Percentiles rank a stretch among this genome's conserved stretches.
phyloP scores from a whole-genome alignment of 2,797 vertebrate genomes.

The Tarsius wallacei region DNA sequence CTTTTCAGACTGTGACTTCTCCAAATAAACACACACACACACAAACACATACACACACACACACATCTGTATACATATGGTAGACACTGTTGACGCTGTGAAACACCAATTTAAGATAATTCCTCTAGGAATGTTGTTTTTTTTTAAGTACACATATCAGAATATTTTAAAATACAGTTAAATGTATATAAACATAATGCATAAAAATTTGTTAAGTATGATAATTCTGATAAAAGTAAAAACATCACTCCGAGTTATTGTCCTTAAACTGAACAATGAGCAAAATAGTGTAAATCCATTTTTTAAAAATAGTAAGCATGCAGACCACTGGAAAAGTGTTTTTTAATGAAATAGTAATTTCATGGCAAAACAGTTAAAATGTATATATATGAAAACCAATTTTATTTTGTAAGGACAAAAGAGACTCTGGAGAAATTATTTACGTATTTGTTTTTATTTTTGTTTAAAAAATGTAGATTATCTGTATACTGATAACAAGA shows the following conservation, averaged over 20 bases:
- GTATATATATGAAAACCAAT: background rate
- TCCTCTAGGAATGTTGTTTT: background rate
- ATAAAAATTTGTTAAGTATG: background rate
- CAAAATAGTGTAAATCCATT: background rate
- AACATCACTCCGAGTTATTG: background rate
- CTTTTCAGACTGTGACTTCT: background rate
- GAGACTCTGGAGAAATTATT: background rate
- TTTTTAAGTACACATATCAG: background rate
- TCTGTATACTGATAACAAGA: background rate
- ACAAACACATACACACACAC: background rate
- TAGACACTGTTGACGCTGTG: background rate
- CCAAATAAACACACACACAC: background rate
- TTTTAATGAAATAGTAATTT: background rate
- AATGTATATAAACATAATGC: background rate
- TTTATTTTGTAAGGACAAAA: constrained; percentile 56
- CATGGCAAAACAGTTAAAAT: background rate
- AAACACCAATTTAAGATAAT: background rate
- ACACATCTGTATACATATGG: background rate
- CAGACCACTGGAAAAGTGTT: background rate
- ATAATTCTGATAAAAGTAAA: background rate
- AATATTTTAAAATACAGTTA: constrained; percentile 50
- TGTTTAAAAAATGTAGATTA: background rate
- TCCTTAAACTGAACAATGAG: background rate
- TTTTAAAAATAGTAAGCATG: background rate
- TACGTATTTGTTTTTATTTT: background rate